Conservation (phyloP, 2,888 invertebrate species). For the Idaea straminata region DNA sequence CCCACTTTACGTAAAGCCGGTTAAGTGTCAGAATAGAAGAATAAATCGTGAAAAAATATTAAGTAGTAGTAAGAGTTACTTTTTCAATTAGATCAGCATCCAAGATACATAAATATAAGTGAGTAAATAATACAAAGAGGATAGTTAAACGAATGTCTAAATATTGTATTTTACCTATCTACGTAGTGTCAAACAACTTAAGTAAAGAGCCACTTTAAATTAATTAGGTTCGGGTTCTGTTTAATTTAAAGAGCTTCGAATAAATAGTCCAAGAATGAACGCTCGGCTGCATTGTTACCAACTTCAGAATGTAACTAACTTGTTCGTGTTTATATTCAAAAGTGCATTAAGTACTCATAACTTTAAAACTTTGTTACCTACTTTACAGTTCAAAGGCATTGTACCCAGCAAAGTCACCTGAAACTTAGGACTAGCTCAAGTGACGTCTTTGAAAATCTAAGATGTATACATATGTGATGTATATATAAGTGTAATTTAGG, state of each 20-base stretch:
- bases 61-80: no score
- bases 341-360: constrained; percentile 52
- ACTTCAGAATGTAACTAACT: constrained; percentile 40
- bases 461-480: background rate
- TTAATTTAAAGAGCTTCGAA: constrained; percentile 21
- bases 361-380: constrained; percentile 41
- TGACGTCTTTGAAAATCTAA: constrained; percentile 10
- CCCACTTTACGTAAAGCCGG: no score
- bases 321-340: constrained; percentile 50
- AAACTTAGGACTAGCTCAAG: constrained; percentile 3
- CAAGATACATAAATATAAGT: no score
- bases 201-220: constrained; percentile 13
- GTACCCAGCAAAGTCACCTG: constrained; percentile 14
- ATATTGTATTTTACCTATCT: background rate
- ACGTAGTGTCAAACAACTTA: constrained; percentile 7
- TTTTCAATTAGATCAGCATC: no score
- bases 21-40: no score
- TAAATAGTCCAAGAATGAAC: constrained; percentile 24
- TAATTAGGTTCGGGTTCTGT: constrained; percentile 20
- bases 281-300: constrained; percentile 34
- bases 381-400: constrained; percentile 30
- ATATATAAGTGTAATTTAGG: constrained; percentile 3
- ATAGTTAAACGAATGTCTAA: constrained; percentile 5
- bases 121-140: no score
- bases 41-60: no score